Conservation (phyloP, 2,888 invertebrate species). For the Microctonus hyperodae region DNA sequence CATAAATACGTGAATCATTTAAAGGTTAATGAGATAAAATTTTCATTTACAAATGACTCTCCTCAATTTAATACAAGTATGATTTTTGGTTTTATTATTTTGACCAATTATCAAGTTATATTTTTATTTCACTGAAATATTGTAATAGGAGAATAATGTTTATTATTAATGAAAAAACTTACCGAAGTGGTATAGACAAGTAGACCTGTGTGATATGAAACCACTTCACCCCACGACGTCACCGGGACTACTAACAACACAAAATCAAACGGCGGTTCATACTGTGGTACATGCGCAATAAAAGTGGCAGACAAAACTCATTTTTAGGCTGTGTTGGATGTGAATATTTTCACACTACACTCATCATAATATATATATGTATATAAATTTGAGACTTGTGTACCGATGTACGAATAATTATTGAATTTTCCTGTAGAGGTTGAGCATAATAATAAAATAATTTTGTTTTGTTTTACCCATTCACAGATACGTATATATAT, state of each 20-base stretch:
- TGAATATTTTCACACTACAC: neutral
- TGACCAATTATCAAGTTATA: too few species aligned
- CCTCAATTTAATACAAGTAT: too few species aligned
- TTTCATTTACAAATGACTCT: too few species aligned
- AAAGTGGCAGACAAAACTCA: neutral
- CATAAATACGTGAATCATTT: too few species aligned
- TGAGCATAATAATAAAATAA: neutral
- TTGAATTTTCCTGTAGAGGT: neutral
- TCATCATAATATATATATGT: neutral
- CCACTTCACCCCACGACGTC: conserved; percentile 40
- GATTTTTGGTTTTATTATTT: too few species aligned
- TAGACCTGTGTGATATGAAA: conserved; percentile 30
- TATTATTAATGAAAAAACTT: conserved; percentile 36
- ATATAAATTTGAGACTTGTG: neutral
- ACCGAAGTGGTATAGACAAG: conserved; percentile 36
- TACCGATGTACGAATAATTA: neutral
- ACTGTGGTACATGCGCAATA: conserved; percentile 33
- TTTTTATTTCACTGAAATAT: too few species aligned
- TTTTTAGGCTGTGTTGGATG: neutral
- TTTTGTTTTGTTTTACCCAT: neutral
- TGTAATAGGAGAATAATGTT: neutral
- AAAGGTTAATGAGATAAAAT: too few species aligned
- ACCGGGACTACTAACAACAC: conserved; percentile 47
- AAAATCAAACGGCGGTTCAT: conserved; percentile 41
- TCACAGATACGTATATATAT: neutral